Evolutionary conservation across 2,888 invertebrate genomes (phyloP), one percentile per base, ranked within the genome.

Genomic region (Malthinus seriepunctatus): DNA sequence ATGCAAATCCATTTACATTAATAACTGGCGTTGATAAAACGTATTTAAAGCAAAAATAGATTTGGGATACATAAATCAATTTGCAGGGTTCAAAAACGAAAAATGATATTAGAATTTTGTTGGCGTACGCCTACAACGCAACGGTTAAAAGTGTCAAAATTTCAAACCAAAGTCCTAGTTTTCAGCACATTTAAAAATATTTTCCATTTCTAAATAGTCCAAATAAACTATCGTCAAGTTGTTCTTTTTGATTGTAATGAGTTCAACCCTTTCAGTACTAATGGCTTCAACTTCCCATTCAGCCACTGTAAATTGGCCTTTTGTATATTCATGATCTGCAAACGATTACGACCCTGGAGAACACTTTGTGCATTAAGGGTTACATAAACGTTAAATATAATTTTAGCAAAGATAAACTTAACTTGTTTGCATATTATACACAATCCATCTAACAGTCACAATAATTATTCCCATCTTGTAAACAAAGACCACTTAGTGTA

Each of bases 301-400:
- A 46, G 46, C 49, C 33, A 35, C 56, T 49, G 46, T 56, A 56
- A 56, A 51, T 56, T 14, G 51, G 11, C 49, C 37, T 56, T 51
- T 49, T 56, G 56, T 56, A 56, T 56, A 56, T 56, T 56, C 56
- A 56, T 56, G 56, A 56, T 51, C 46, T 51, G 44, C 56, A 56
- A 51, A 56, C 56, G 51, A 51, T 51, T 32, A 37, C 32, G 38
- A 39, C 56, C 56, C 56, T 32, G 31, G 50, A 56, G 56, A 56
- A 34, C 50, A 44, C 56, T 56, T 56, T 56, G 47, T 54, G 39
- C 46, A 54, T 54, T 46, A 46, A 46, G 32, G 52, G 35, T 52
- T 52, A 52, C 45, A 46, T 52, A 37, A 52, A 46, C 46, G 23
- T 33, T 44, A 32, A 52, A 35, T 46, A 35, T 34, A 52, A 52